Conservation (phyloP, 2,113 vertebrate species). For the Corythoichthys haematopterus region DNA sequence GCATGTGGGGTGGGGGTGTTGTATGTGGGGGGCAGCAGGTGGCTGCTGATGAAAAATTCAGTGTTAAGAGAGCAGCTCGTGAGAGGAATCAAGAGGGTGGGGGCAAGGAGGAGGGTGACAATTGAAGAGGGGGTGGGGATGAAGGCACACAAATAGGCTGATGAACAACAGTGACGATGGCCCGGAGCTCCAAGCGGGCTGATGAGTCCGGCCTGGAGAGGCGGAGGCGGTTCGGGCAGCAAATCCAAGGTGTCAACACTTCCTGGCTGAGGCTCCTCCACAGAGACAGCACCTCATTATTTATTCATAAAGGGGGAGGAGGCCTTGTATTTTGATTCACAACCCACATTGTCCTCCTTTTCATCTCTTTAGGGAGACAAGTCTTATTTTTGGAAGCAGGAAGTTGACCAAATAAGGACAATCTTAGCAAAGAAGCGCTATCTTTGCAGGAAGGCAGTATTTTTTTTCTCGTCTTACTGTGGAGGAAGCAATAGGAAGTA, state of each 20-base stretch:
- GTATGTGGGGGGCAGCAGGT: conserved; percentile 63
- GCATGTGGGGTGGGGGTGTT: conserved; percentile 5
- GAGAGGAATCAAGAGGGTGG: conserved; percentile 23
- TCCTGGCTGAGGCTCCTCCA: conserved; percentile 45
- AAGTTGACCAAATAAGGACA: not conserved
- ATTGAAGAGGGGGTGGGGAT: conserved; percentile 23
- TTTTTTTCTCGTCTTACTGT: not conserved
- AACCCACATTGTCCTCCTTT: conserved; percentile 42
- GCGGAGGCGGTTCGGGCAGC: conserved; percentile 36
- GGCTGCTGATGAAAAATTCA: conserved; percentile 69
- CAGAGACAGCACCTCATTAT: conserved; percentile 55
- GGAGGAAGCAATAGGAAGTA: not conserved
- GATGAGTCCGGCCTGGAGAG: conserved; percentile 33
- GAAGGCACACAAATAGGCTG: conserved; percentile 34
- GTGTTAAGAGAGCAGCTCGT: conserved; percentile 18
- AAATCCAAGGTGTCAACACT: conserved; percentile 50
- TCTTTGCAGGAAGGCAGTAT: not conserved
- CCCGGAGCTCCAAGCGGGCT: conserved; percentile 35
- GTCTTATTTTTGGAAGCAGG: conserved; percentile 14
- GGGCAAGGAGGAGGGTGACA: conserved; percentile 22
- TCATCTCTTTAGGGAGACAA: not conserved
- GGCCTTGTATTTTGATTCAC: conserved; percentile 42
- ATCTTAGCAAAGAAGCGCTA: too few relatives aligned
- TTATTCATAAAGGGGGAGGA: conserved; percentile 50
- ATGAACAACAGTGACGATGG: conserved; percentile 20